Evolutionary conservation across 2,888 invertebrate species (phyloP), one percentile per base, ranked within the genome.

Genomic region (Conops quadrifasciatus): DNA sequence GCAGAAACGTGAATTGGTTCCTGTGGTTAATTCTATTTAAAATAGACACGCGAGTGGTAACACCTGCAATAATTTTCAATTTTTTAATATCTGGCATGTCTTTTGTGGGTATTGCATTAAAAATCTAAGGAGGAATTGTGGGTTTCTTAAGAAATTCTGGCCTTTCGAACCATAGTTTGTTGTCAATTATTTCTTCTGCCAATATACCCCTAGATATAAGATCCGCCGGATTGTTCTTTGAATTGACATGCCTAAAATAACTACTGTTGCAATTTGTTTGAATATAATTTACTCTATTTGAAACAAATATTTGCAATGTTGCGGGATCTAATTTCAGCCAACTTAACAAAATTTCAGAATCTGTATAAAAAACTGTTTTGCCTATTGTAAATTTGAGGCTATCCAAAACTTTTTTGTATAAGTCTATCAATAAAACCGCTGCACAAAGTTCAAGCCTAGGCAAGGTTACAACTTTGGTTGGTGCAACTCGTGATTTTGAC

Each of bases 401-500:
- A 7, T 67, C 30, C 16, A 47, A 64, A 13, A 71, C 11, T 15
- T 59, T 66, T 15, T 69, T 67, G n/a, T 67, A 53, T 16, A 71
- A n/a, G 58, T 73, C 64, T 15, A 53, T 19, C 45, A 67, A 58
- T 11, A 73, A 36, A 11, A 70, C 15, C 1, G 73, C 70, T 53
- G 71, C 73, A 47, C 68, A 71, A 1, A 74, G 51, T 36, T 70
- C 73, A 13, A 73, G 28, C 15, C 66, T 58, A 15, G 71, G 64
- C 21, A 73, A 36, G 21, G 68, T 63, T 13, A 45, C 21, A 13
- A 26, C 56, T 36, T 62, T 70, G 16, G 64, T 45, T 51, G 71
- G 73, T 60, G 71, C 71, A 28, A 73, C 65, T 19, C 70, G 49
- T 11, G 74, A 72, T 45, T 74, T 74, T 47, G 71, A 49, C 5